Evolutionary conservation across 2,888 invertebrate species (phyloP).

Genomic region (Drosophila kokeensis): DNA sequence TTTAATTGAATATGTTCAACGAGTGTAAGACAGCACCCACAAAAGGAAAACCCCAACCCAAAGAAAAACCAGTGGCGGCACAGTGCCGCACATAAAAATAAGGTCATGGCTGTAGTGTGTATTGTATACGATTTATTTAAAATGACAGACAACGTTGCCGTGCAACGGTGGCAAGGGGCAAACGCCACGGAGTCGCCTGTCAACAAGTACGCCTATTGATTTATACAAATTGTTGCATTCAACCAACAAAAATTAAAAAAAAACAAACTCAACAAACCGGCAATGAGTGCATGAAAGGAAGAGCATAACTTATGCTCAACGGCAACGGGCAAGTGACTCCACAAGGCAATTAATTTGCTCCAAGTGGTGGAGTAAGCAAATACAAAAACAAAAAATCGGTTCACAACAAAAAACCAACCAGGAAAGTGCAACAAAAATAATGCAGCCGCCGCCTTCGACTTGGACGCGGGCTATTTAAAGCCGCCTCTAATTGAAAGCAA

Average conservation of each 20-base stretch:
- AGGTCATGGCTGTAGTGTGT: conserved; percentile 54
- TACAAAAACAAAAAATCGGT: conserved; percentile 4
- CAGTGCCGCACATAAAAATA: conserved; percentile 69
- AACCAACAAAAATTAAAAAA: background rate
- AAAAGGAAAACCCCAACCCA: background rate
- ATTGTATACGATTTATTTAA: conserved; percentile 41
- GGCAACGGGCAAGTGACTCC: conserved; percentile 45
- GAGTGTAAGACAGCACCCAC: conserved; percentile 5
- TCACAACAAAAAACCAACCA: conserved; percentile 25
- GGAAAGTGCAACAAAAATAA: conserved; percentile 61
- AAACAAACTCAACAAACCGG: conserved; percentile 1
- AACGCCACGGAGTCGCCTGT: conserved; percentile 52
- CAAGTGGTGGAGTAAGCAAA: conserved; percentile 29
- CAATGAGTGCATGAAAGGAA: conserved; percentile 2
- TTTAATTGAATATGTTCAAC: conserved; percentile 4
- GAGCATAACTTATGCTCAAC: conserved; percentile 65
- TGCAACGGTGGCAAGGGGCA: conserved; percentile 38
- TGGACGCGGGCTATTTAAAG: conserved; percentile 36
- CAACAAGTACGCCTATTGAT: conserved; percentile 68
- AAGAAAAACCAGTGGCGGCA: conserved; percentile 30
- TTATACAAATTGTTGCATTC: conserved; percentile 67
- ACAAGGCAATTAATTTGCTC: conserved; percentile 66
- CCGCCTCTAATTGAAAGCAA: conserved; percentile 57
- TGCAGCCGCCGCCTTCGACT: conserved; percentile 31
- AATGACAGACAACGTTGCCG: conserved; percentile 25